Evolutionary conservation across 2,797 vertebrate genomes (phyloP).

Genomic region (Halcyon smyrnensis): DNA sequence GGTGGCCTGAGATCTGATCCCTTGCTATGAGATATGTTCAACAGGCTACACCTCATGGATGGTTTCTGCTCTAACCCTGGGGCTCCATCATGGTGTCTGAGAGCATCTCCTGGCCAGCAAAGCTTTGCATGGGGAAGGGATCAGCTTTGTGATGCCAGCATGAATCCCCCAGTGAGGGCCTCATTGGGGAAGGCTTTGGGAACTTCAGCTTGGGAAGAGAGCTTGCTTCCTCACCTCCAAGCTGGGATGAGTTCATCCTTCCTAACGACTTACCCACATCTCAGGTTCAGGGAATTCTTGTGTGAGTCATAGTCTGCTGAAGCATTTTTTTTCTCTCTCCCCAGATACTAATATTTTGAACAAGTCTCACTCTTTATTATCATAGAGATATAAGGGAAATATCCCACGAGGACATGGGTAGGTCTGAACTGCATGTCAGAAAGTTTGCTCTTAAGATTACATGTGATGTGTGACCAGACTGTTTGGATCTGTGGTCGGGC

Average conservation of each 20-base stretch:
- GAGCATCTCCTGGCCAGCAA: background rate
- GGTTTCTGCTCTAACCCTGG: background rate
- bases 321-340: conserved; percentile 6
- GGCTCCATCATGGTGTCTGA: fast-evolving
- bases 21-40: background rate
- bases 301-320: conserved; percentile 38
- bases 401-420: conserved; percentile 1
- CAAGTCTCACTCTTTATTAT: conserved; percentile 37
- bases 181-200: background rate
- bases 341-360: conserved; percentile 38
- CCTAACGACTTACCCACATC: conserved; percentile 5
- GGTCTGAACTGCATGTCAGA: conserved; percentile 13
- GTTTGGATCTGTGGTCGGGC: conserved; percentile 14
- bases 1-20: background rate
- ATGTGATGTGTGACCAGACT: conserved; percentile 44
- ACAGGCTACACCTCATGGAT: fast-evolving
- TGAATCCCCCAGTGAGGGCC: background rate
- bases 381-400: conserved; percentile 6
- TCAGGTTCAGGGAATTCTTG: conserved; percentile 37
- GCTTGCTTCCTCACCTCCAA: background rate
- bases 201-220: background rate
- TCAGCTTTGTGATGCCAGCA: background rate
- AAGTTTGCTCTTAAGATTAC: conserved; percentile 26
- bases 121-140: background rate
- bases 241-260: conserved; percentile 47